phyloP scores from a whole-genome alignment of 2,797 vertebrate species.

The Sebastes steindachneri region DNA sequence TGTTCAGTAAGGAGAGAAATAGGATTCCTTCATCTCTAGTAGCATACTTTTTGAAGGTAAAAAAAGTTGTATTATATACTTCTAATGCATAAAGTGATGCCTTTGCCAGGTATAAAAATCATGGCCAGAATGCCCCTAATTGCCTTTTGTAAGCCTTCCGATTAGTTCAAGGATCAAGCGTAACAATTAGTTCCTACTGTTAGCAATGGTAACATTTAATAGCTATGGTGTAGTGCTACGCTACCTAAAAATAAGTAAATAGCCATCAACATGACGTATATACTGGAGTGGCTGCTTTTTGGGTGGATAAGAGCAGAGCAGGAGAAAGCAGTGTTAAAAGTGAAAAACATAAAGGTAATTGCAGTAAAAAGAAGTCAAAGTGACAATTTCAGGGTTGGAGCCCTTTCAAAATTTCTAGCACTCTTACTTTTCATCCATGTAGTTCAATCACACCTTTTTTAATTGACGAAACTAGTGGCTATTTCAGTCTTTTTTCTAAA shows the following conservation, averaged over 20 bases:
- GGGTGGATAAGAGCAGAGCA: not conserved
- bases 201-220: not conserved
- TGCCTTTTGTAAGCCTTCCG: not conserved
- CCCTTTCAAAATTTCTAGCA: not conserved
- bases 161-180: not conserved
- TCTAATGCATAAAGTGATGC: too few relatives aligned
- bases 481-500: not conserved
- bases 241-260: not conserved
- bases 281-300: not conserved
- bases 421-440: not conserved
- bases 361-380: not conserved
- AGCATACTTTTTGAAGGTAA: too few relatives aligned
- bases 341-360: not conserved
- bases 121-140: too few relatives aligned
- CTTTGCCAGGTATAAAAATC: too few relatives aligned
- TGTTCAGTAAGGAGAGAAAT: too few relatives aligned
- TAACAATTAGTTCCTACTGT: not conserved
- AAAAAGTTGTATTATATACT: too few relatives aligned
- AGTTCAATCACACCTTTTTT: not conserved
- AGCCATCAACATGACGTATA: not conserved
- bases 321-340: not conserved
- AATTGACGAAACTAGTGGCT: not conserved
- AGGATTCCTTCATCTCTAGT: not conserved
- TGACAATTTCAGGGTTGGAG: not conserved
- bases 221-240: not conserved